Conservation (phyloP, 2,113 vertebrate species). For the Oplegnathus fasciatus region DNA sequence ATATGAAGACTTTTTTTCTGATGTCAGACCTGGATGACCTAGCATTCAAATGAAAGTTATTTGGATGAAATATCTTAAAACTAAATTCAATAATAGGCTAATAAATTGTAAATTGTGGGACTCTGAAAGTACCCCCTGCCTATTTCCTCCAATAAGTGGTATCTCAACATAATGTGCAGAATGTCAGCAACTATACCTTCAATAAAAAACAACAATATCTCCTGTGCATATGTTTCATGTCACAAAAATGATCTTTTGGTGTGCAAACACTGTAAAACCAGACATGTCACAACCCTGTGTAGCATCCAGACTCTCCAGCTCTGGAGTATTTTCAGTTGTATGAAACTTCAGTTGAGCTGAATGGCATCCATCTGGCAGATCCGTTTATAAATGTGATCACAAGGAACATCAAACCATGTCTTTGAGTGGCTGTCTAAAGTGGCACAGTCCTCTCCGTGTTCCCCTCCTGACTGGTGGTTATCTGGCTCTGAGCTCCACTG, state of each 20-base stretch:
- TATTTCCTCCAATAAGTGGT: no score
- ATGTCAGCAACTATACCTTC: not conserved
- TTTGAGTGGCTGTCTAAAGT: conserved; percentile 66
- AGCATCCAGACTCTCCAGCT: conserved; percentile 12
- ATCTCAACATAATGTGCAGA: not conserved
- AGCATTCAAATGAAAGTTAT: conserved; percentile 13
- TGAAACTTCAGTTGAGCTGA: conserved; percentile 43
- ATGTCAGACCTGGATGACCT: conserved; percentile 3
- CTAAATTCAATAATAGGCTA: not conserved
- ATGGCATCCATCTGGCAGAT: conserved; percentile 78
- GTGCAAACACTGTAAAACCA: not conserved
- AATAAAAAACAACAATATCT: not conserved
- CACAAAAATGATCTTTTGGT: not conserved
- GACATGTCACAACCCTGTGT: conserved; percentile 3
- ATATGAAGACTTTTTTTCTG: not conserved
- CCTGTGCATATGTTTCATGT: not conserved
- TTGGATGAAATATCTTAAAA: not conserved
- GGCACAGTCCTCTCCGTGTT: conserved; percentile 71
- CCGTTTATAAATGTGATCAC: conserved; percentile 68
- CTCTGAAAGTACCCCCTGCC: no score
- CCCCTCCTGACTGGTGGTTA: conserved; percentile 71
- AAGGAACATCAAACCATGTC: conserved; percentile 74
- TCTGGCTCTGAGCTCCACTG: conserved; percentile 66
- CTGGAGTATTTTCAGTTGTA: conserved; percentile 13
- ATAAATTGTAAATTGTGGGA: not conserved